phyloP scores from a whole-genome alignment of 2,888 invertebrate genomes.

The Nysson spinosus region DNA sequence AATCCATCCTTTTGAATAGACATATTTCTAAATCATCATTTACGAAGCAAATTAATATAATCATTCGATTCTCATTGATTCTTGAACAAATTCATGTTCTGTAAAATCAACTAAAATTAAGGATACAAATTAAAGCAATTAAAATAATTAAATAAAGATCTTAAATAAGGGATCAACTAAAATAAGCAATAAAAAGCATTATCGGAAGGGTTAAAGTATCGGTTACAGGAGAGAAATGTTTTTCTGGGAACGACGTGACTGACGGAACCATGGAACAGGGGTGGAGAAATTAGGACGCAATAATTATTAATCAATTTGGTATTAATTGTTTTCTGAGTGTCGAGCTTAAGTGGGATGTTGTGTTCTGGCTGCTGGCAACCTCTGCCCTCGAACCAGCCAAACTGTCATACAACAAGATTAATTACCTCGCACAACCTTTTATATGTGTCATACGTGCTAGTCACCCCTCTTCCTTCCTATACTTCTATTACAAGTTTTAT shows the following conservation, averaged over 20 bases:
- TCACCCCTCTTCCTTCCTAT: conserved; percentile 44
- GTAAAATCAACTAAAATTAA: no score
- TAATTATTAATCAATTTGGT: conserved; percentile 75
- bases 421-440: conserved; percentile 63
- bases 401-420: conserved; percentile 70
- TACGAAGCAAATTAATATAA: no score
- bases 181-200: no score
- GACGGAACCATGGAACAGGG: conserved; percentile 24
- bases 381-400: conserved; percentile 61
- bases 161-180: no score
- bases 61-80: no score
- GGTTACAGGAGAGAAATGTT: conserved; percentile 15
- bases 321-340: conserved; percentile 72
- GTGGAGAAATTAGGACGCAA: conserved; percentile 56
- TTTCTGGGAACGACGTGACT: conserved; percentile 35
- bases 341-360: conserved; percentile 72
- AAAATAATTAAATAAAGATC: no score
- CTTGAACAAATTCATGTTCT: no score
- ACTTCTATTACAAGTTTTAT: conserved; percentile 20
- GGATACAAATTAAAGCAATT: no score
- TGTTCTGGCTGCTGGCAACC: conserved; percentile 67
- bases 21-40: no score
- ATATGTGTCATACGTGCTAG: conserved; percentile 54
- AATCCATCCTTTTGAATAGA: no score
- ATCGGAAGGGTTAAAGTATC: not conserved